phyloP scores from a whole-genome alignment of 2,113 vertebrate species.

The Galemys pyrenaicus region DNA sequence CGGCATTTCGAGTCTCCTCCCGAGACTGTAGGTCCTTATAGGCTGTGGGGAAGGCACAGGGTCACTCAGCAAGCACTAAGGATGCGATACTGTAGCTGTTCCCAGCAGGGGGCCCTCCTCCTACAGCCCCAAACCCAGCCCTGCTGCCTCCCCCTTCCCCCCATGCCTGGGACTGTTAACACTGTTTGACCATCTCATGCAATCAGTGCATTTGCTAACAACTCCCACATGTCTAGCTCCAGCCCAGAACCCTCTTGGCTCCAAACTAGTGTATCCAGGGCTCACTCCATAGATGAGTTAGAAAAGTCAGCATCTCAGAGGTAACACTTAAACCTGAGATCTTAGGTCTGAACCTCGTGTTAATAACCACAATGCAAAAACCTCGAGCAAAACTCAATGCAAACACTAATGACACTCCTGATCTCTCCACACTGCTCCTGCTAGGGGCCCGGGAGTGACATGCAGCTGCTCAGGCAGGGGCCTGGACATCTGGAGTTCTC shows the following conservation, averaged over 20 bases:
- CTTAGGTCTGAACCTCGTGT: too few relatives aligned
- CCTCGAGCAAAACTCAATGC: too few relatives aligned
- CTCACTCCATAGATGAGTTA: not conserved
- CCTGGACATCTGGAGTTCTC: not conserved
- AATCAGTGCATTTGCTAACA: not conserved
- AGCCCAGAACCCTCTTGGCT: not conserved
- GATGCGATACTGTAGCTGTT: not conserved
- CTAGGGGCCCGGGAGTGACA: not conserved
- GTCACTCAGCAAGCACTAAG: not conserved
- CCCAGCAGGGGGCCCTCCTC: not conserved
- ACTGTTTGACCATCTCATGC: not conserved
- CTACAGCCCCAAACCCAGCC: not conserved
- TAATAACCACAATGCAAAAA: too few relatives aligned
- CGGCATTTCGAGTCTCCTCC: constrained; percentile 93
- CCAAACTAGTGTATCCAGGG: not conserved
- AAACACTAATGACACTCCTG: not conserved
- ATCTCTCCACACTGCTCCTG: not conserved
- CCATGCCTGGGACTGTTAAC: not conserved
- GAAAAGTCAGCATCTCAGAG: not conserved
- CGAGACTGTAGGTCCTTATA: constrained; percentile 94
- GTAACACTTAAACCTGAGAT: not conserved
- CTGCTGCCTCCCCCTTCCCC: not conserved
- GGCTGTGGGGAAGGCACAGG: constrained; percentile 81
- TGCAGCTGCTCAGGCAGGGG: not conserved
- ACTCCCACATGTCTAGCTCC: not conserved